phyloP scores from a whole-genome alignment of 2,888 invertebrate species.

The Perizoma affinitatum region DNA sequence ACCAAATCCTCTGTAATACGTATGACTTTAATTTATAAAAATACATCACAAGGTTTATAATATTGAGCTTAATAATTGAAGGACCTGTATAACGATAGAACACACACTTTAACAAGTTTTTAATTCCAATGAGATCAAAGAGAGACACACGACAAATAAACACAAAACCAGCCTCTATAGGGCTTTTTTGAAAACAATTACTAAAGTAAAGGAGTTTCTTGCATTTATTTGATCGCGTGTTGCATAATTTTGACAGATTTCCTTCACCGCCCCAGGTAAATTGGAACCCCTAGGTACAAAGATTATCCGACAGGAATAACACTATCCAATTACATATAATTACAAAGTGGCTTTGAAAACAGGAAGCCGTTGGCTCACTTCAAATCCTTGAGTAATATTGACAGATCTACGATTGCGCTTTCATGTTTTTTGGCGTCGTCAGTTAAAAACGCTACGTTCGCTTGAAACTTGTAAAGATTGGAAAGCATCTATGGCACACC shows the following conservation, averaged over 20 bases:
- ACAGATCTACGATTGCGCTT: no score
- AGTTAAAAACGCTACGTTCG: no score
- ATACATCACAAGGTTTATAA: slow-evolving; percentile 81
- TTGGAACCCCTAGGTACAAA: no score
- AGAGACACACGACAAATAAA: slow-evolving; percentile 28
- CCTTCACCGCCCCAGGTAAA: no score
- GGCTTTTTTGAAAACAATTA: slow-evolving; percentile 1
- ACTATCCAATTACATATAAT: no score
- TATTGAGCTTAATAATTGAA: slow-evolving; percentile 81
- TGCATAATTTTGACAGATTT: no score
- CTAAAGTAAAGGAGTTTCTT: slow-evolving; percentile 5
- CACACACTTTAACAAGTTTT: slow-evolving; percentile 73
- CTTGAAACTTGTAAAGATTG: no score
- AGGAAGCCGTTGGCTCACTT: not conserved
- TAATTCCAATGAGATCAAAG: slow-evolving; percentile 66
- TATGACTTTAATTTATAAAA: slow-evolving; percentile 75
- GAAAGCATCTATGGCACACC: slow-evolving; percentile 18
- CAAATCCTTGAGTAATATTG: no score
- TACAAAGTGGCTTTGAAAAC: not conserved
- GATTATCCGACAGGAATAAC: no score
- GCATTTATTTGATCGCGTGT: slow-evolving; percentile 17
- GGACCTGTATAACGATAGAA: slow-evolving; percentile 77
- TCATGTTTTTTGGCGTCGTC: no score
- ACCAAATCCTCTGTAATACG: slow-evolving; percentile 43
- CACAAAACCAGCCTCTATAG: slow-evolving; percentile 14